Evolutionary conservation across 2,888 invertebrate genomes (phyloP).

Genomic region (Osedax fenrisi): DNA sequence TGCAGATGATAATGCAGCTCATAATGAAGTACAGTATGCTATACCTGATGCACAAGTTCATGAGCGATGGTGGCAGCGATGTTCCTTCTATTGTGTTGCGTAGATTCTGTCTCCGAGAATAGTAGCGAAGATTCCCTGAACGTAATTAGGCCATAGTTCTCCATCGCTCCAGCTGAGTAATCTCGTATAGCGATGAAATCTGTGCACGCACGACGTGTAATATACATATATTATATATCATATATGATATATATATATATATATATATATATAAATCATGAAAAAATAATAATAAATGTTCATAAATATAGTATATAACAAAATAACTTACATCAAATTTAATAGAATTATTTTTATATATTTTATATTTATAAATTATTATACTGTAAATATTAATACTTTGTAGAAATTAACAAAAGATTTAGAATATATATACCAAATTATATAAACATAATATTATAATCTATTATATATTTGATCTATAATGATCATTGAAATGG

Average conservation of each 20-base stretch:
- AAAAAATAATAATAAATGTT: neutral
- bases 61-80: slow-evolving; percentile 62
- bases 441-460: too few relatives aligned
- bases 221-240: neutral
- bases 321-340: neutral
- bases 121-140: slow-evolving; percentile 61
- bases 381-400: too few relatives aligned
- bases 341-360: neutral
- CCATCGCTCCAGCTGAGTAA: slow-evolving; percentile 73
- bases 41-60: slow-evolving; percentile 58
- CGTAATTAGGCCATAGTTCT: slow-evolving; percentile 71
- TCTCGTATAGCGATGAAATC: slow-evolving; percentile 68
- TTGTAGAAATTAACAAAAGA: too few relatives aligned
- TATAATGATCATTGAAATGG: too few relatives aligned
- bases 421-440: too few relatives aligned
- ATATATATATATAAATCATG: neutral
- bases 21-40: neutral
- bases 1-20: neutral
- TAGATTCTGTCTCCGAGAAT: slow-evolving; percentile 57
- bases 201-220: neutral
- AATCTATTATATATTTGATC: too few relatives aligned
- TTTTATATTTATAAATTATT: neutral
- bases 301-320: neutral
- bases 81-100: slow-evolving; percentile 34
- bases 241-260: neutral